Evolutionary conservation across 2,797 vertebrate species (phyloP).

Genomic region (Epinephelus malabaricus): DNA sequence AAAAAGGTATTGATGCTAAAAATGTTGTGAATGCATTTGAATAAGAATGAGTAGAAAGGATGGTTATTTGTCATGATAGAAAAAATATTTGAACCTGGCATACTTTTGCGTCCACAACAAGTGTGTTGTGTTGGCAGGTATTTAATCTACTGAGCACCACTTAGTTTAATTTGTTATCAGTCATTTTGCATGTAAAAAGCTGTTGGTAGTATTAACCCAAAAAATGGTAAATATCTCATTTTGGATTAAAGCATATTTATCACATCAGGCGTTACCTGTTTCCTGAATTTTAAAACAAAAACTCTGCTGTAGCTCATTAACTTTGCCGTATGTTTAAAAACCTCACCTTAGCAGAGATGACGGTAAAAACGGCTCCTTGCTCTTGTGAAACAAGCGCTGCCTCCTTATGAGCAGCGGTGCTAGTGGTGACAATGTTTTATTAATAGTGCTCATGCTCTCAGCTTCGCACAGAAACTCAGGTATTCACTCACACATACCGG

Average conservation of each 20-base stretch:
- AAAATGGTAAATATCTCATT: neutral
- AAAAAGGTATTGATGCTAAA: too few relatives aligned
- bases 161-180: neutral
- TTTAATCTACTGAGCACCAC: neutral
- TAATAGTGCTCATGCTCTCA: slow-evolving; percentile 47
- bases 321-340: neutral
- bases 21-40: neutral
- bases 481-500: neutral
- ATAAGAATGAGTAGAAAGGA: neutral
- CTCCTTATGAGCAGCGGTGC: slow-evolving; percentile 31
- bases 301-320: slow-evolving; percentile 41
- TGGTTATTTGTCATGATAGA: neutral
- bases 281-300: slow-evolving; percentile 6
- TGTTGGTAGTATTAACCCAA: neutral
- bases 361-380: slow-evolving; percentile 23
- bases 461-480: slow-evolving; percentile 19
- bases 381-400: slow-evolving; percentile 20
- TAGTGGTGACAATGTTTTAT: slow-evolving; percentile 58
- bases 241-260: slow-evolving; percentile 9
- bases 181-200: neutral
- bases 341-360: slow-evolving; percentile 25
- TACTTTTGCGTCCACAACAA: neutral
- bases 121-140: neutral
- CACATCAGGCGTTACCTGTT: neutral
- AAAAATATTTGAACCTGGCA: neutral